phyloP scores from a whole-genome alignment of 1,140 invertebrate genomes.

The Augochlora pura region DNA sequence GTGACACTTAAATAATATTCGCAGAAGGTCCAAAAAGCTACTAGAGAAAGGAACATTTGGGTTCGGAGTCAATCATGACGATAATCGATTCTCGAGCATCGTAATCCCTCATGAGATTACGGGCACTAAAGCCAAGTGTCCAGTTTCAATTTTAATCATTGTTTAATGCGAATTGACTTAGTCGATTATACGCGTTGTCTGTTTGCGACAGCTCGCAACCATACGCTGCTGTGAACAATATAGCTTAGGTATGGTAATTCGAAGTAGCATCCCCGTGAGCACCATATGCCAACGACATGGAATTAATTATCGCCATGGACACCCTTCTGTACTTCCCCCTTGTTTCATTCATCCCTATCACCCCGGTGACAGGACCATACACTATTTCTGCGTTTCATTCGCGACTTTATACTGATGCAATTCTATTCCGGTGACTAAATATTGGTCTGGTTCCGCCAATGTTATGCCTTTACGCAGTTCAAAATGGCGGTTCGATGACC shows the following conservation, averaged over 20 bases:
- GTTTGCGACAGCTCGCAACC: conserved; percentile 52
- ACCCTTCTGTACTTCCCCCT: conserved; percentile 43
- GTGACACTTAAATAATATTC: too few relatives aligned
- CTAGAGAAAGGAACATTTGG: too few relatives aligned
- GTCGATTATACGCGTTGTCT: conserved; percentile 61
- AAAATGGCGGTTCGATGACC: too few relatives aligned
- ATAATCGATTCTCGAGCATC: neutral
- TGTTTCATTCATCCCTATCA: conserved; percentile 24
- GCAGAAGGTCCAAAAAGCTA: too few relatives aligned
- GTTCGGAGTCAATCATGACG: too few relatives aligned
- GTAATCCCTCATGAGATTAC: neutral
- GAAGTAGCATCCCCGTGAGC: conserved; percentile 60
- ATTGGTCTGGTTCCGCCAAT: neutral
- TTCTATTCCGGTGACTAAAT: neutral
- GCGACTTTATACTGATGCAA: neutral
- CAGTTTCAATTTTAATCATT: conserved; percentile 55
- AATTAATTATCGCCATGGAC: conserved; percentile 62
- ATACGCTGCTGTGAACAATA: conserved; percentile 51
- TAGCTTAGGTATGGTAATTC: conserved; percentile 65
- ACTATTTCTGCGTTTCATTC: conserved; percentile 9
- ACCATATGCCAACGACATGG: conserved; percentile 64
- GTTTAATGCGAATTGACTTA: conserved; percentile 51
- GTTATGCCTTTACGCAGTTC: neutral
- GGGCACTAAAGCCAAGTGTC: conserved; percentile 18
- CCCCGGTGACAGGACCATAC: neutral